Evolutionary conservation across 2,113 vertebrate species (phyloP).

Genomic region (Hydrochoerus hydrochaeris): DNA sequence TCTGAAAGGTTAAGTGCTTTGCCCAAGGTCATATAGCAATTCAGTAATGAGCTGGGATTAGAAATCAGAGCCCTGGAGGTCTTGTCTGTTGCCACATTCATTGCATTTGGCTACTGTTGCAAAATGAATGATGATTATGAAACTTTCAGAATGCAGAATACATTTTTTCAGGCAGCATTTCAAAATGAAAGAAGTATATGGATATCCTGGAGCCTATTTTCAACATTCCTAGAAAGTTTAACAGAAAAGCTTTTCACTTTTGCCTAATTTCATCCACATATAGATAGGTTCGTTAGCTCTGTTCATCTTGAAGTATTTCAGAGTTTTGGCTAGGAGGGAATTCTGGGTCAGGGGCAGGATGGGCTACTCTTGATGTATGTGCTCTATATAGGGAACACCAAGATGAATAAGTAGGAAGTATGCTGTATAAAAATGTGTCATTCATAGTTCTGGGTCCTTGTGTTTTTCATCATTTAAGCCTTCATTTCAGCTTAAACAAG

Average conservation of each 20-base stretch:
- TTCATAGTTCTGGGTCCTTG: not conserved
- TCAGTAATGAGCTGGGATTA: conserved; percentile 68
- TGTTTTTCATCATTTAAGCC: not conserved
- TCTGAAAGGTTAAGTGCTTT: conserved; percentile 66
- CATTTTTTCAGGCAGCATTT: conserved; percentile 39
- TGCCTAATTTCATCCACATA: not conserved
- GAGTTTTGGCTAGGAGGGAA: not conserved
- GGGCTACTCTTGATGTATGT: not conserved
- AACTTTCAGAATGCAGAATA: conserved; percentile 53
- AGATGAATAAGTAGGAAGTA: not conserved
- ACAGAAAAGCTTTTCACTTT: conserved; percentile 37
- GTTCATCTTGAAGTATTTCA: conserved; percentile 45
- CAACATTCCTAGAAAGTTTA: conserved; percentile 35
- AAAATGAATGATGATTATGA: conserved; percentile 61
- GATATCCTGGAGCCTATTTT: conserved; percentile 49
- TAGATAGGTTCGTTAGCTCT: not conserved
- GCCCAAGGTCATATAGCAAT: conserved; percentile 65
- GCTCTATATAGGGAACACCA: not conserved
- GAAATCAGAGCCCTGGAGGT: conserved; percentile 38
- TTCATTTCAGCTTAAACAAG: conserved; percentile 24
- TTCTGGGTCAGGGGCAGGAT: not conserved
- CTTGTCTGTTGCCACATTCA: conserved; percentile 49
- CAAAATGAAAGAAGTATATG: conserved; percentile 45
- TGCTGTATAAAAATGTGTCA: not conserved
- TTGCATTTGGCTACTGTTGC: conserved; percentile 55